A percentile compares a stretch with the other conserved stretches of the same genome.
phyloP scores from a whole-genome alignment of 2,113 vertebrate species.

The Xiphophorus couchianus region DNA sequence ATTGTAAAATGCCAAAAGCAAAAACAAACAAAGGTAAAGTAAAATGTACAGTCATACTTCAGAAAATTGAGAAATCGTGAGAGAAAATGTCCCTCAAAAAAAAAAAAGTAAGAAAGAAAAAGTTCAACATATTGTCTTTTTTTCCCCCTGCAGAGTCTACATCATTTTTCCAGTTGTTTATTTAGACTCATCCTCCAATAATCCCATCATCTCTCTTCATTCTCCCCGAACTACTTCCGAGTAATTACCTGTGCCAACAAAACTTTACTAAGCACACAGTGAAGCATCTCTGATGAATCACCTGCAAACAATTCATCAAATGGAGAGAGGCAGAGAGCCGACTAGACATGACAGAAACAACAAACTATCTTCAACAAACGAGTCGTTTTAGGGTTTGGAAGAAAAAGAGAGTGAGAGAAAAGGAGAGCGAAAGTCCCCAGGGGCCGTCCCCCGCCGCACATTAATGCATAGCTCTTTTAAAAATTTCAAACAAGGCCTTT shows the following conservation, averaged over 20 bases:
- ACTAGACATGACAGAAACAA: not conserved
- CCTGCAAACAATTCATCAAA: not conserved
- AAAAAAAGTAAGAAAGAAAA: not conserved
- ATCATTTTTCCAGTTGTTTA: not conserved
- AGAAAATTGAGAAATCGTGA: too few relatives aligned
- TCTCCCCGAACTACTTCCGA: not conserved
- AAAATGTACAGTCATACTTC: too few relatives aligned
- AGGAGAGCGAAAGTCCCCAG: slow-evolving; percentile 11
- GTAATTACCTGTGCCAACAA: not conserved
- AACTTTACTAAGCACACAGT: not conserved
- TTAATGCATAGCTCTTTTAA: slow-evolving; percentile 25
- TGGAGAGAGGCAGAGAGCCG: not conserved
- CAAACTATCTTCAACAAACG: slow-evolving; percentile 56
- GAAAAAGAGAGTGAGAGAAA: not conserved
- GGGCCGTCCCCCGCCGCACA: not conserved
- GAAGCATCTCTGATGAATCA: not conserved
- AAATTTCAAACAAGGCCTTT: slow-evolving; percentile 47
- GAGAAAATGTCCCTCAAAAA: too few relatives aligned
- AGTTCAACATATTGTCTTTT: not conserved
- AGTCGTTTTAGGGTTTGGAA: slow-evolving; percentile 21
- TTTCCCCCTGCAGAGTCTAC: not conserved
- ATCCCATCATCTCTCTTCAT: not conserved
- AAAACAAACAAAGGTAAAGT: too few relatives aligned
- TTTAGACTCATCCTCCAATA: not conserved
- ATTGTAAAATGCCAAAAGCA: too few relatives aligned